Base-by-base conservation (phyloP, 2,888 invertebrate genomes). In the Caenorhabditis sulstoni region DNA sequence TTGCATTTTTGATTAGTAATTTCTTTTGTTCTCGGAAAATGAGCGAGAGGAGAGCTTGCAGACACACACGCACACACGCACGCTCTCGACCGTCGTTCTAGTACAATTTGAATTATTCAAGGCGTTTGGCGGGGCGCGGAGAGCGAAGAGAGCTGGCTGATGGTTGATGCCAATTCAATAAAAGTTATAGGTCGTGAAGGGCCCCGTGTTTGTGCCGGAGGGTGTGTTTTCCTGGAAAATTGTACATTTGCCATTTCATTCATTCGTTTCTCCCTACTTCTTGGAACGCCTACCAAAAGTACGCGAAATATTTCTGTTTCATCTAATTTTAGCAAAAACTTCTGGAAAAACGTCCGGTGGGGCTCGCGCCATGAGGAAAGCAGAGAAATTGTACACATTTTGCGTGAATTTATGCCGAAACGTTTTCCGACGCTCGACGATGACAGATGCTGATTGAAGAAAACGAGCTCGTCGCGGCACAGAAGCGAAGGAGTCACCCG, bases 381-480 rank as follows among this genome's bases (percentile, higher is more conserved):
- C 37, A 16, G 61, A 37, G 53, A 35, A 53, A 61, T 53, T 71
- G 71, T 71, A 57, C 62, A 71, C 62, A 70, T 71, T 62, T 47
- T 62, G 62, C 57, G 62, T 71, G 71, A 71, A 71, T 71, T 62
- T 71, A 71, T 71, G 71, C 71, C 62, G 49, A 64, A 62, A 57
- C 62, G 71, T 62, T 71, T 64, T 70, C 55, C 62, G 62, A 71
- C 71, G 71, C 73, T 7, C 73, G 64, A 57, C 64, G 58, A 73
- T 73, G 73, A 73, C 73, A 73, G 73, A 73, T 73, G 73, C 64
- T 73, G 73, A 73, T 73, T 64, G 61, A 49, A 55, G 39, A 61
- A 45, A 62, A 53, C 53, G 53, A 59, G 61, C 37, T 29, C 29
- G 29, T 3, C 3, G 29, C n/a, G n/a, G n/a, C n/a, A n/a, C n/a